Percentiles rank a stretch among this genome's conserved stretches.
Evolutionary conservation across 2,888 invertebrate species (phyloP).

Genomic region (Acrobasis consociella): DNA sequence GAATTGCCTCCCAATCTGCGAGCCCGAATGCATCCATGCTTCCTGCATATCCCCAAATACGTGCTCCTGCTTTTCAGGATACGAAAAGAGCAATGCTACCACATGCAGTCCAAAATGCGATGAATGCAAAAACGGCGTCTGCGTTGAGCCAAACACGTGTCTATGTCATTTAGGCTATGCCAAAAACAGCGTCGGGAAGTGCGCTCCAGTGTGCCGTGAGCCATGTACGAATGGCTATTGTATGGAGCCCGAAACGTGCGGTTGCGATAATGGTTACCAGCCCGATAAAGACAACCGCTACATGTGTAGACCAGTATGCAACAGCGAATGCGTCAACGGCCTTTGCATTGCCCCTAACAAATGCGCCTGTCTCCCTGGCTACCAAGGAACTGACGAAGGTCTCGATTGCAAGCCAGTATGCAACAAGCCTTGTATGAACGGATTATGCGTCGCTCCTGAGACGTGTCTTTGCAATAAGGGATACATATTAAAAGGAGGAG

Average conservation of each 20-base stretch:
- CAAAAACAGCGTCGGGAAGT: slow-evolving; percentile 34
- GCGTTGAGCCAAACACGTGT: slow-evolving; percentile 60
- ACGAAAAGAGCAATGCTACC: slow-evolving; percentile 28
- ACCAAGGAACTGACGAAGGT: slow-evolving; percentile 27
- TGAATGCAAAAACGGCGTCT: slow-evolving; percentile 55
- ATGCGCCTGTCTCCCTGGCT: slow-evolving; percentile 42
- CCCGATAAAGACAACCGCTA: slow-evolving; percentile 28
- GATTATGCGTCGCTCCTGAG: slow-evolving; percentile 50
- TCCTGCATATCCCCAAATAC: slow-evolving; percentile 52
- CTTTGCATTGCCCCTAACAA: slow-evolving; percentile 40
- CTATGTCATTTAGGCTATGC: slow-evolving; percentile 59
- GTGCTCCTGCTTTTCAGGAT: slow-evolving; percentile 57
- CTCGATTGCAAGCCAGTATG: slow-evolving; percentile 35
- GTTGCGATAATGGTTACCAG: slow-evolving; percentile 18
- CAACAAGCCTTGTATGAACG: slow-evolving; percentile 40
- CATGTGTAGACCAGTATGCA: slow-evolving; percentile 37
- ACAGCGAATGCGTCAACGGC: slow-evolving; percentile 37
- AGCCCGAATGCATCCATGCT: slow-evolving; percentile 49
- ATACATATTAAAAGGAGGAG: slow-evolving; percentile 32
- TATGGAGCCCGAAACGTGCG: slow-evolving; percentile 10
- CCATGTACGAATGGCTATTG: slow-evolving; percentile 52
- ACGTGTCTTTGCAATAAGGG: slow-evolving; percentile 44
- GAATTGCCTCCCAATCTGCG: slow-evolving; percentile 41
- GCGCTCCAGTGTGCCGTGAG: slow-evolving; percentile 42
- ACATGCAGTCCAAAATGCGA: slow-evolving; percentile 39